These are phyloP conservation scores for Prinia subflava DNA, from an alignment of 2,113 vertebrate genomes.

Conservation along the genomic window DNA sequence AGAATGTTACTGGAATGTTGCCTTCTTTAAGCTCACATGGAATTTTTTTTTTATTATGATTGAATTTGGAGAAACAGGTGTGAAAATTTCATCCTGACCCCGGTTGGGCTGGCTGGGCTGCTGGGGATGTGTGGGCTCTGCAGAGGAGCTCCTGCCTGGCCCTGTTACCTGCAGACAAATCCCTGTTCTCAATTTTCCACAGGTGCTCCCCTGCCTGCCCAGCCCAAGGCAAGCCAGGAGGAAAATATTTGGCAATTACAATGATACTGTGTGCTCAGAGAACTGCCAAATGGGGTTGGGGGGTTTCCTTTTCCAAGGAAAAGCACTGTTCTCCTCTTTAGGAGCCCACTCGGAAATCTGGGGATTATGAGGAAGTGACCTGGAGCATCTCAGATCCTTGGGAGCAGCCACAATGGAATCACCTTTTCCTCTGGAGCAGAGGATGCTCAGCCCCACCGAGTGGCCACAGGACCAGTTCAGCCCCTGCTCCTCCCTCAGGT, in stretches of 20 bases:
- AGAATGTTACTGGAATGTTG: constrained; percentile 39
- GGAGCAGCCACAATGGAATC: fast-evolving
- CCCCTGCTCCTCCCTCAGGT: not conserved
- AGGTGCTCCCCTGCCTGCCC: not conserved
- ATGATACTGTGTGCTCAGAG: not conserved
- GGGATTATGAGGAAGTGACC: fast-evolving
- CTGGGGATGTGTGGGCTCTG: not conserved
- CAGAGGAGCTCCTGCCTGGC: constrained; percentile 41
- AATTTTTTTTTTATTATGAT: constrained; percentile 26
- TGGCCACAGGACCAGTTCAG: fast-evolving
- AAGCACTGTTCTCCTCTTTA: not conserved
- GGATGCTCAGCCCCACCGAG: not conserved
- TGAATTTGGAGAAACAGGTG: constrained; percentile 42
- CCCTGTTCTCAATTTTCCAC: not conserved
- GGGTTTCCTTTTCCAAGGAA: not conserved
- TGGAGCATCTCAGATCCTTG: not conserved
- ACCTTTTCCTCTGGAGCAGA: not conserved
- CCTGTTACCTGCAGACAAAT: not conserved
- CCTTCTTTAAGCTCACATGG: not conserved
- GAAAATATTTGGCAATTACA: not conserved
- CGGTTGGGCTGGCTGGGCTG: not conserved
- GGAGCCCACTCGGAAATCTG: not conserved
- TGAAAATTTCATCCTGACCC: constrained; percentile 58
- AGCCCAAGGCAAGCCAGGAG: not conserved
- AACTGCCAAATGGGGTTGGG: not conserved